Conservation (phyloP, 2,113 vertebrate species). For the Halichoerus grypus region DNA sequence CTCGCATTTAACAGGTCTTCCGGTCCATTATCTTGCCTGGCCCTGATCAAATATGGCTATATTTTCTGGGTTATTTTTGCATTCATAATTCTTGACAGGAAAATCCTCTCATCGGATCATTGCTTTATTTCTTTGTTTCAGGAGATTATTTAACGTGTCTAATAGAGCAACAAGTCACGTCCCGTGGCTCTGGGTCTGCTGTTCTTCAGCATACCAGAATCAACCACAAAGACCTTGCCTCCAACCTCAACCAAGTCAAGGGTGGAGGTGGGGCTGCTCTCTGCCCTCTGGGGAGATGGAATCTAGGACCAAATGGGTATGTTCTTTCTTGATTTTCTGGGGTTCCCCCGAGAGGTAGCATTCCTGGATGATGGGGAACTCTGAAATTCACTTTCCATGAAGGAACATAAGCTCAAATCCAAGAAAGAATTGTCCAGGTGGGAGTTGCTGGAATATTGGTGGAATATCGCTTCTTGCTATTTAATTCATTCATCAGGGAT, state of each 20-base stretch:
- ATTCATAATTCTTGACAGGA: conserved; percentile 66
- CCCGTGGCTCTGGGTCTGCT: conserved; percentile 17
- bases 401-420: not conserved
- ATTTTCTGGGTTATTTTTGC: conserved; percentile 64
- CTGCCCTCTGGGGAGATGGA: not conserved
- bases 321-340: conserved; percentile 1
- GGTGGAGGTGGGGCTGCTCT: not conserved
- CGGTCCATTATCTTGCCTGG: conserved; percentile 31
- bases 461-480: not conserved
- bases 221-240: conserved; percentile 7
- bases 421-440: not conserved
- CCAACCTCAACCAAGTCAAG: not conserved
- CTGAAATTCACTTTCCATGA: conserved; percentile 1
- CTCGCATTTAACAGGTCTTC: not conserved
- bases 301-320: not conserved
- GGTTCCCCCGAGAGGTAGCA: not conserved
- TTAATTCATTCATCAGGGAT: not conserved
- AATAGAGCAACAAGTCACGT: conserved; percentile 55
- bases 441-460: not conserved
- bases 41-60: conserved; percentile 19
- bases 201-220: not conserved
- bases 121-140: conserved; percentile 66
- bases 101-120: conserved; percentile 65
- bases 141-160: conserved; percentile 64
- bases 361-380: not conserved